phyloP scores from a whole-genome alignment of 1,140 invertebrate species.

The Drosophila takahashii region DNA sequence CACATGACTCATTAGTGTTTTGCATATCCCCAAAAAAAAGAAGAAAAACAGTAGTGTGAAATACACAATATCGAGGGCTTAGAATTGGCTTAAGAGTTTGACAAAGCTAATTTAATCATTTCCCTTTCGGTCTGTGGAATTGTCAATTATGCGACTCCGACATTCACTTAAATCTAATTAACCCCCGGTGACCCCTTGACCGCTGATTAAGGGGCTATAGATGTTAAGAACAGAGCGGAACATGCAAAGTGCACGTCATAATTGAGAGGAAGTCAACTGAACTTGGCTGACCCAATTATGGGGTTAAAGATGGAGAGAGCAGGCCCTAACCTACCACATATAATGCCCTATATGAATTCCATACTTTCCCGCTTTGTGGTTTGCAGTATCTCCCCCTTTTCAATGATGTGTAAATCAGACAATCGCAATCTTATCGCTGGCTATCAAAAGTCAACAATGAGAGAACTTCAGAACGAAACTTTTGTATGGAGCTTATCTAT shows the following conservation, averaged over 20 bases:
- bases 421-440: conserved; percentile 63
- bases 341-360: conserved; percentile 6
- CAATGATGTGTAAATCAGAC: conserved; percentile 33
- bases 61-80: conserved; percentile 4
- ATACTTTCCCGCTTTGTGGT: not conserved
- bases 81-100: conserved; percentile 28
- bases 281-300: conserved; percentile 72
- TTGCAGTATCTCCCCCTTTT: conserved; percentile 20
- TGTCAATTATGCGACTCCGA: conserved; percentile 70
- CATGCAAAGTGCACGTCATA: conserved; percentile 67
- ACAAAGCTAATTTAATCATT: conserved; percentile 62
- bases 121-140: conserved; percentile 44
- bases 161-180: conserved; percentile 83
- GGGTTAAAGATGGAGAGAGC: conserved; percentile 38
- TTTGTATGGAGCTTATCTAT: conserved; percentile 56
- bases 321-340: conserved; percentile 70
- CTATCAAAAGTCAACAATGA: conserved; percentile 60
- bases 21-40: conserved; percentile 50
- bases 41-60: conserved; percentile 6
- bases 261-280: conserved; percentile 61
- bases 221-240: conserved; percentile 32
- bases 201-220: conserved; percentile 66
- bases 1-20: conserved; percentile 38
- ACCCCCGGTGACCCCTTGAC: conserved; percentile 73
- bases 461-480: conserved; percentile 31